A percentile compares a stretch with the other conserved stretches of the same genome.
phyloP scores from a whole-genome alignment of 2,888 invertebrate species.

The Cyclophora albipunctata region DNA sequence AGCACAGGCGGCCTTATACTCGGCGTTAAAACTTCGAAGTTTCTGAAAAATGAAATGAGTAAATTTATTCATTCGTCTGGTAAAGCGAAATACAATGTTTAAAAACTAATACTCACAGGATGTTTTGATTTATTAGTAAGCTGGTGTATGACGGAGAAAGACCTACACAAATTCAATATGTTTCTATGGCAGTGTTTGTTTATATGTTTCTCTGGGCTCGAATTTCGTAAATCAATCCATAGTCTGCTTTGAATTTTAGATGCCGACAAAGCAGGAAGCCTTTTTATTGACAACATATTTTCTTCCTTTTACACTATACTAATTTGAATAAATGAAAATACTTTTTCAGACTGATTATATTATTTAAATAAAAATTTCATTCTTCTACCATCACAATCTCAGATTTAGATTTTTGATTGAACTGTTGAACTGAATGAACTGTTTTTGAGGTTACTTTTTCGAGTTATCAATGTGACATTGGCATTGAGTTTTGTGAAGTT shows the following conservation, averaged over 20 bases:
- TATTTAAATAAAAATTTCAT: too few species aligned
- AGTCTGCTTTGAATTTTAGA: slow-evolving; percentile 51
- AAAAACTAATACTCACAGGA: slow-evolving; percentile 33
- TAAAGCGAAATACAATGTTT: too few species aligned
- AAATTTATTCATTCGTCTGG: too few species aligned
- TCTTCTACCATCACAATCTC: too few species aligned
- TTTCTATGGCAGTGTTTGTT: slow-evolving; percentile 36
- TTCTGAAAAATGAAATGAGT: slow-evolving; percentile 29
- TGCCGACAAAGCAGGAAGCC: slow-evolving; percentile 44
- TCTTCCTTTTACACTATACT: too few species aligned
- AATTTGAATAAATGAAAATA: too few species aligned
- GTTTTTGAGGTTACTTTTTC: too few species aligned
- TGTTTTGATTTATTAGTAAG: slow-evolving; percentile 42
- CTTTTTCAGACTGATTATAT: too few species aligned
- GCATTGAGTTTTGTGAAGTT: too few species aligned
- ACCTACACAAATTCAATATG: slow-evolving; percentile 48
- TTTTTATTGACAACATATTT: slow-evolving; percentile 54
- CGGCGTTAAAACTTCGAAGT: slow-evolving; percentile 53
- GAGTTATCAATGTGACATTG: too few species aligned
- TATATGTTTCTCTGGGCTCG: slow-evolving; percentile 32
- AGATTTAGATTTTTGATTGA: too few species aligned
- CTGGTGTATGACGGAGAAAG: slow-evolving; percentile 49
- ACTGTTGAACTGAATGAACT: too few species aligned
- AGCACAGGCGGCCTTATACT: slow-evolving; percentile 74
- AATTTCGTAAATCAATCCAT: slow-evolving; percentile 31